Evolutionary conservation across 2,113 vertebrate species (phyloP).

Genomic region (Setophaga kirtlandii): DNA sequence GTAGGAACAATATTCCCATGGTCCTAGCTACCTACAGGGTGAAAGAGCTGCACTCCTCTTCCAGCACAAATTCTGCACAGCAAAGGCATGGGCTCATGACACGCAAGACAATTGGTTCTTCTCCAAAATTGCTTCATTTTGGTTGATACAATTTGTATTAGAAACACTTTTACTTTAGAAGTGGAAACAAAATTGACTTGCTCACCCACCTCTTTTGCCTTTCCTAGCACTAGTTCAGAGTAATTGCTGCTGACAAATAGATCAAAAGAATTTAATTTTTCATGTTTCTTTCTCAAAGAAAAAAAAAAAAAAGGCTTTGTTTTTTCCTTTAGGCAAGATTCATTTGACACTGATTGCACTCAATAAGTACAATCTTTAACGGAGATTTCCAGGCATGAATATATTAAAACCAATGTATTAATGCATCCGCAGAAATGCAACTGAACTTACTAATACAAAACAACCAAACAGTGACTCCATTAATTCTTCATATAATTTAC

Average conservation of each 20-base stretch:
- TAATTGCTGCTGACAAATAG: background rate
- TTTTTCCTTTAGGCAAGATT: background rate
- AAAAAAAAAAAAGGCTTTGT: background rate
- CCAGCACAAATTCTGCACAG: background rate
- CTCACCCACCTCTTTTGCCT: background rate
- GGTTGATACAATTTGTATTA: background rate
- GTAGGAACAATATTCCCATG: background rate
- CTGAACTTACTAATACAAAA: background rate
- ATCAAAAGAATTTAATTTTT: background rate
- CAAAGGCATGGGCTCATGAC: no score
- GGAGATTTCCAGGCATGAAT: background rate
- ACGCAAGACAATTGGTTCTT: background rate
- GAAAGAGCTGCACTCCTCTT: background rate
- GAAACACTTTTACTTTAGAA: background rate
- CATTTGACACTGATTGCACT: background rate
- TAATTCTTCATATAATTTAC: background rate
- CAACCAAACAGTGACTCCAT: fast-evolving
- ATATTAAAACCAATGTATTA: background rate
- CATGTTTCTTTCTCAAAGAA: background rate
- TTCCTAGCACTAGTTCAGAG: background rate
- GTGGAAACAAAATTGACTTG: background rate
- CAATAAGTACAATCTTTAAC: background rate
- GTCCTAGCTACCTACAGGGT: background rate
- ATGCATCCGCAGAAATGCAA: background rate
- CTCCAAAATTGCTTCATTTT: background rate